A percentile compares a stretch with the other conserved stretches of the same genome.
Evolutionary conservation across 2,797 vertebrate genomes (phyloP).

Genomic region (Neosilurus mollespiculum): DNA sequence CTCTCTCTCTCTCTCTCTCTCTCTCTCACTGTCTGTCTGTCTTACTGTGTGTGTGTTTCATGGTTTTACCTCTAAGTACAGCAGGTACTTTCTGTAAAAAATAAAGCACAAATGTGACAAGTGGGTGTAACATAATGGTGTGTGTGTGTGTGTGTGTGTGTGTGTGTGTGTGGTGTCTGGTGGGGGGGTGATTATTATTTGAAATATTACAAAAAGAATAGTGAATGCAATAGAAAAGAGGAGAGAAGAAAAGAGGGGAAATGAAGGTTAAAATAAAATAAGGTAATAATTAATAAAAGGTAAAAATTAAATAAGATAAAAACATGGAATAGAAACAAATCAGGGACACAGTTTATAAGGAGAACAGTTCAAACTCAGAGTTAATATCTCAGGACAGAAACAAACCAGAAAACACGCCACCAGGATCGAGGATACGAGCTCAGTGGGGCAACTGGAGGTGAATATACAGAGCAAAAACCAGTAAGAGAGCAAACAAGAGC

Average conservation of each 20-base stretch:
- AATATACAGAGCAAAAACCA: too few species aligned
- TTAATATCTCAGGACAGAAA: too few species aligned
- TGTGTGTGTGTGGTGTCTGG: not conserved
- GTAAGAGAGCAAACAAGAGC: too few species aligned
- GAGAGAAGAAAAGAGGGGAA: not conserved
- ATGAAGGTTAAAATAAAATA: not conserved
- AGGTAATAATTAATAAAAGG: too few species aligned
- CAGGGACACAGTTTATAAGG: too few species aligned
- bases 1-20: too few species aligned
- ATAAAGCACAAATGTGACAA: not conserved
- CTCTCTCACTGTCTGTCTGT: not conserved
- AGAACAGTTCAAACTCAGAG: too few species aligned
- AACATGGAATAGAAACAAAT: too few species aligned
- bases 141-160: constrained; percentile 18
- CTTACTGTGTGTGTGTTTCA: not conserved
- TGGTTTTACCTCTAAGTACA: not conserved
- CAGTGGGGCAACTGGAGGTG: too few species aligned
- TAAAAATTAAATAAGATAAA: too few species aligned
- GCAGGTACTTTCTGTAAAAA: not conserved
- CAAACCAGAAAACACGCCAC: too few species aligned
- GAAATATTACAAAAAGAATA: not conserved
- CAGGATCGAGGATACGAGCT: too few species aligned
- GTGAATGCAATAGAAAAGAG: not conserved
- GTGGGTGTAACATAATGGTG: not conserved
- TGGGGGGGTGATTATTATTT: not conserved